A percentile compares a stretch with the other conserved stretches of the same genome.
These are phyloP conservation scores for Diarsia dahlii DNA, from an alignment of 2,888 invertebrate genomes.

Conservation along the genomic window DNA sequence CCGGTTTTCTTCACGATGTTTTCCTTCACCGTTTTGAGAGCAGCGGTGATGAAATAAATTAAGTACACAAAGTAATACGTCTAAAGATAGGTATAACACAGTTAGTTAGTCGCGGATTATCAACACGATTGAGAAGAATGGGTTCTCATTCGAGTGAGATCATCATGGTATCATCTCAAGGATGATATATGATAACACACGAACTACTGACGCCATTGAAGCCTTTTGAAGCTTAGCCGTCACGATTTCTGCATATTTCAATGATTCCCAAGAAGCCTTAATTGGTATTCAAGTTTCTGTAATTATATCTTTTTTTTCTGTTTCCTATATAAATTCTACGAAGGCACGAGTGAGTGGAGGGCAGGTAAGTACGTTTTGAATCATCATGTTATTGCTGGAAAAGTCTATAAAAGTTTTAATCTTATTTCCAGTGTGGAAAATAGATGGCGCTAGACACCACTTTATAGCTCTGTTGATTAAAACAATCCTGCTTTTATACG, in stretches of 20 bases:
- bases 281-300: slow-evolving; percentile 39
- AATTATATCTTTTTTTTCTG: slow-evolving; percentile 48
- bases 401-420: background rate
- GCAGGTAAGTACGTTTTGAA: slow-evolving; percentile 2
- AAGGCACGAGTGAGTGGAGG: slow-evolving; percentile 32
- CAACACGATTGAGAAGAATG: slow-evolving; percentile 41
- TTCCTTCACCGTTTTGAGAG: background rate
- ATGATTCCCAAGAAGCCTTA: slow-evolving; percentile 35
- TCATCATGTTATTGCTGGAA: background rate
- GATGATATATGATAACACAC: slow-evolving; percentile 67
- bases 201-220: slow-evolving; percentile 63
- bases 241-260: slow-evolving; percentile 63
- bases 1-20: background rate
- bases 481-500: too few species aligned
- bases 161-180: slow-evolving; percentile 68
- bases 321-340: slow-evolving; percentile 48
- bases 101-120: slow-evolving; percentile 11
- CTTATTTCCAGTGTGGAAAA: too few species aligned
- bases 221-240: slow-evolving; percentile 50
- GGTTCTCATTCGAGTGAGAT: slow-evolving; percentile 60
- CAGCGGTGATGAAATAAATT: too few species aligned
- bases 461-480: too few species aligned
- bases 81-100: background rate
- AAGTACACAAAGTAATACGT: too few species aligned
- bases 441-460: too few species aligned